Conservation (phyloP, 2,797 vertebrate genomes). For the Xiphorhynchus erythropygius region DNA sequence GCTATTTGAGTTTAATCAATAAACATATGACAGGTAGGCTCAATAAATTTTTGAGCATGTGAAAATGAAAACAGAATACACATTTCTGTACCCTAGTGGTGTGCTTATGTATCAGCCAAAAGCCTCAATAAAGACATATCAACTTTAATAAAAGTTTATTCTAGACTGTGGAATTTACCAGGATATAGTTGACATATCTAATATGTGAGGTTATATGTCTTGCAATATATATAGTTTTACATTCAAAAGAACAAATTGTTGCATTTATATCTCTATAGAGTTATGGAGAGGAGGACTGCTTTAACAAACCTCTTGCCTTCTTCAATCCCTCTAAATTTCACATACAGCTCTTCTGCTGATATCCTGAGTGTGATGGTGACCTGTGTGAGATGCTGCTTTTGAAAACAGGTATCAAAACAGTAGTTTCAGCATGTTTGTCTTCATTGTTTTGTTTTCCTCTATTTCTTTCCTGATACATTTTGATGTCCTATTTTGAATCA, state of each 20-base stretch:
- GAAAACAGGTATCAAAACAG: not conserved
- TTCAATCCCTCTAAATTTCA: not conserved
- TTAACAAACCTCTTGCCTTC: not conserved
- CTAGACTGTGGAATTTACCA: not conserved
- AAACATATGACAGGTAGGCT: not conserved
- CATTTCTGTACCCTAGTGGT: not conserved
- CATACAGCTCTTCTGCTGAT: not conserved
- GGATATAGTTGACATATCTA: not conserved
- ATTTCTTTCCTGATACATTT: not conserved
- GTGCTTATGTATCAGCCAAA: not conserved
- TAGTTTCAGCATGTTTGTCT: not conserved
- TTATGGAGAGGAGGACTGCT: not conserved
- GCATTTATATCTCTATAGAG: not conserved
- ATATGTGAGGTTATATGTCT: not conserved
- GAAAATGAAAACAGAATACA: not conserved
- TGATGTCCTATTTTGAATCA: not conserved
- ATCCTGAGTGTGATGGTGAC: not conserved
- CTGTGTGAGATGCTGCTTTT: not conserved
- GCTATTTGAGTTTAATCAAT: not conserved
- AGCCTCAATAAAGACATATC: not conserved
- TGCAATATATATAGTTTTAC: not conserved
- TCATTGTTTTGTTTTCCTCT: not conserved
- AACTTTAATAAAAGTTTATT: not conserved
- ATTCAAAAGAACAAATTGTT: not conserved
- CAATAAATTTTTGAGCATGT: not conserved